Percentiles rank a stretch among this genome's conserved stretches.
phyloP scores from a whole-genome alignment of 1,140 invertebrate genomes.

The Amphibalanus amphitrite region DNA sequence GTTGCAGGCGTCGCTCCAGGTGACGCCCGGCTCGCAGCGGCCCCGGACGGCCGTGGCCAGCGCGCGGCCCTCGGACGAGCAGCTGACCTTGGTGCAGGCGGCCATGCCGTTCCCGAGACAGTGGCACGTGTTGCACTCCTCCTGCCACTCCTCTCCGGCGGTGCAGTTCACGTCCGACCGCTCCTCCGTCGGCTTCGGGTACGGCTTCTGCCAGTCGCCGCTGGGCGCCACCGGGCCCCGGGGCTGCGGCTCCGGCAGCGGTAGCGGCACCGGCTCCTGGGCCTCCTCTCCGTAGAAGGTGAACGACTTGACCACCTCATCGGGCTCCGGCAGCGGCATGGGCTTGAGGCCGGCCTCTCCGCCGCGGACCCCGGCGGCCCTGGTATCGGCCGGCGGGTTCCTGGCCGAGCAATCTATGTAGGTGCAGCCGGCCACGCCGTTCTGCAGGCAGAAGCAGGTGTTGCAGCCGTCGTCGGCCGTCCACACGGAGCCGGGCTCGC shows the following conservation, averaged over 20 bases:
- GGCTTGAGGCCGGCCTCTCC: not conserved
- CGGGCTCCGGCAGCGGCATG: not conserved
- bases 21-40: not conserved
- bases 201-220: too few species aligned
- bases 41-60: not conserved
- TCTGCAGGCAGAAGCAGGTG: not conserved
- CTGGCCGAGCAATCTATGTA: not conserved
- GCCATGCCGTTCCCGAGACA: not conserved
- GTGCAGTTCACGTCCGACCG: not conserved
- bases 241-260: not conserved
- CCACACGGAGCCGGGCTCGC: not conserved
- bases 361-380: too few species aligned
- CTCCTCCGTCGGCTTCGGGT: not conserved
- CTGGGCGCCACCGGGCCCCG: too few species aligned
- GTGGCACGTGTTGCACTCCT: not conserved
- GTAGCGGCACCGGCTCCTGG: too few species aligned
- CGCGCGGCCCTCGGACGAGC: not conserved
- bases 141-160: not conserved
- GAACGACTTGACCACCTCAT: too few species aligned
- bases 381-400: not conserved
- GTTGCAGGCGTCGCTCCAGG: not conserved
- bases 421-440: not conserved
- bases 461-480: not conserved
- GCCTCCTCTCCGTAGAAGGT: too few species aligned
- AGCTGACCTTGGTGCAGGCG: not conserved